Conservation (phyloP, 92 coral and sea anemone species). For the Hydrozoanthus gracilis region DNA sequence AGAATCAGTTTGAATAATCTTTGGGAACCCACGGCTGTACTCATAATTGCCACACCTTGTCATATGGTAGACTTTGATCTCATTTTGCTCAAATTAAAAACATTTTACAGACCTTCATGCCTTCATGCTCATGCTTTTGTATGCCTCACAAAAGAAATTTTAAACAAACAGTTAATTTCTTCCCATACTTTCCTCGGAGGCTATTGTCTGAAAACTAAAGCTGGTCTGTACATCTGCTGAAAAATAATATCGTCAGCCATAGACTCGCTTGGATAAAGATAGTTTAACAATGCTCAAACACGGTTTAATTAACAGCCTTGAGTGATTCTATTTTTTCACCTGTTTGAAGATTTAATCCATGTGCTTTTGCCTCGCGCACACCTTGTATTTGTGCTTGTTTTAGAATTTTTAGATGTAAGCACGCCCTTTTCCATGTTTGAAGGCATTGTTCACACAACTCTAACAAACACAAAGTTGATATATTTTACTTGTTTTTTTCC, state of each 20-base stretch:
- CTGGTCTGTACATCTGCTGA: constrained; percentile 15
- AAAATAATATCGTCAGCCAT: neutral
- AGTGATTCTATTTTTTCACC: constrained; percentile 11
- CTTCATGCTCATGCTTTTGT: constrained; percentile 11
- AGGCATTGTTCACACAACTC: no score
- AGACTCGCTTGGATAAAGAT: neutral
- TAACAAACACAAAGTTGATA: no score
- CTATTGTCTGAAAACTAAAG: constrained; percentile 10
- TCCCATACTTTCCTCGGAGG: neutral
- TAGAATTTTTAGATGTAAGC: neutral
- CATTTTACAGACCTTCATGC: neutral
- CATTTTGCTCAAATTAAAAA: constrained; percentile 1
- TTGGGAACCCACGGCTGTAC: neutral
- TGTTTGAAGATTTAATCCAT: constrained; percentile 1
- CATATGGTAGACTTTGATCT: neutral
- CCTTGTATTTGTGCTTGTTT: neutral
- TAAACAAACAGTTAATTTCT: neutral
- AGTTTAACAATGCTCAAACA: neutral
- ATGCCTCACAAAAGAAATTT: neutral
- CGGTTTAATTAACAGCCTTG: neutral
- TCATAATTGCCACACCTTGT: constrained; percentile 24
- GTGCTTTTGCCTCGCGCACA: neutral
- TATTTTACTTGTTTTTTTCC: no score
- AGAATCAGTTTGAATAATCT: neutral
- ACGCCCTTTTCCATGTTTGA: neutral